Base-by-base conservation (phyloP, 1,140 invertebrate genomes). In the Drosophila bifasciata region DNA sequence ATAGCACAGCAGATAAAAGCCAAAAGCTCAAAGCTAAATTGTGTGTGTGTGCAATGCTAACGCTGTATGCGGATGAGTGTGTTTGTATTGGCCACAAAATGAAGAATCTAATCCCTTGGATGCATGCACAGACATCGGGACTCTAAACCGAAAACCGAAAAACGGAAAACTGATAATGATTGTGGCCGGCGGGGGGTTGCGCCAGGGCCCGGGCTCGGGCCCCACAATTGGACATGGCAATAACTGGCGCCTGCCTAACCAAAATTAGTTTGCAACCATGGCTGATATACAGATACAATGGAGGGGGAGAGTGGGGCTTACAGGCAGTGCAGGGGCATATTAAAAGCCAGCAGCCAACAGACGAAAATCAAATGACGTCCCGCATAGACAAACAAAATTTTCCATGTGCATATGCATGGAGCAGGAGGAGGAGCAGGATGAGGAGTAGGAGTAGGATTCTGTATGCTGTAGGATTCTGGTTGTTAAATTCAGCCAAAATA, bases 161-260 rank as follows among this genome's bases (percentile, higher is more conserved):
- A 81, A 77, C 78, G 68, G 61, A 86, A 85, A 84, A 86, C 80
- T 85, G 81, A 85, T 85, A 86, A 85, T 85, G 81, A 85, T 88
- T 85, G 81, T 85, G 83, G 83, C 81, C 79, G 67, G 76, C 76
- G 79, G 79, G 70, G 70, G 59, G 52, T 49, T 23, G 66, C n/a
- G n/a, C n/a, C n/a, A n/a, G n/a, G n/a, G n/a, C n/a, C n/a, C 28
- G 15, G 28, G 44, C 46, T 28, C 11, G 15, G 40, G 46, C 23
- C n/a, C 70, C 45, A 59, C 50, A 73, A 72, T 36, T 36, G 32
- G 32, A 36, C 73, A 81, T 77, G 73, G 73, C 77, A 85, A 85
- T 88, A 85, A 85, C 81, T 74, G 73, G 83, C 81, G 81, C 69
- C 73, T 74, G 68, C 48, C 48, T 58, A 64, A 72, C 64, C 59